phyloP scores from a whole-genome alignment of 1,140 invertebrate species.

The Drosophila quadrilineata region DNA sequence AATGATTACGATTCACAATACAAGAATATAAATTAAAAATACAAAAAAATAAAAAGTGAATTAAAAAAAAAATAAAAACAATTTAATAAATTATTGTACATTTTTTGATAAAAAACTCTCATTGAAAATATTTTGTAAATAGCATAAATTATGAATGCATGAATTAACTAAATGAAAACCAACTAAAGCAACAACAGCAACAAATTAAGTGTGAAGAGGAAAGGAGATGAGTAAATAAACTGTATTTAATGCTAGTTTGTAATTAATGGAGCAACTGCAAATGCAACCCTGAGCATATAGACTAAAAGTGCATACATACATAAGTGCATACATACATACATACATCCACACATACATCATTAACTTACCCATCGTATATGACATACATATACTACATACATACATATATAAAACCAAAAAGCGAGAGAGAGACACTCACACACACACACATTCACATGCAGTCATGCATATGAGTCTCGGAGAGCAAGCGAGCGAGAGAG shows the following conservation, averaged over 20 bases:
- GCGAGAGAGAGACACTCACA: constrained; percentile 4
- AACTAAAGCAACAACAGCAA: constrained; percentile 6
- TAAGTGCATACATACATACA: no score
- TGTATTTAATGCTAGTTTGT: constrained; percentile 55
- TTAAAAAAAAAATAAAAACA: no score
- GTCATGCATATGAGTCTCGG: not conserved
- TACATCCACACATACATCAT: constrained; percentile 53
- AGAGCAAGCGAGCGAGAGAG: constrained; percentile 28
- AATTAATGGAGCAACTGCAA: constrained; percentile 48
- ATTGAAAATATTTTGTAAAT: constrained; percentile 68
- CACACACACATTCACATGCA: not conserved
- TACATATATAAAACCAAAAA: constrained; percentile 14
- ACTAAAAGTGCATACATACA: constrained; percentile 71
- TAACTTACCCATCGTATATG: constrained; percentile 71
- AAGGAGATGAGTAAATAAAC: constrained; percentile 39
- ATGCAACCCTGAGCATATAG: constrained; percentile 75
- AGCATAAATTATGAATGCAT: constrained; percentile 51
- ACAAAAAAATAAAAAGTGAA: no score
- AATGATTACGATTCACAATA: constrained; percentile 64
- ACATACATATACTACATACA: constrained; percentile 38
- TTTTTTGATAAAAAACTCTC: constrained; percentile 70
- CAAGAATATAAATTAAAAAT: constrained; percentile 40
- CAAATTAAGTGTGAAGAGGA: constrained; percentile 15
- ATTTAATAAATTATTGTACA: constrained; percentile 72
- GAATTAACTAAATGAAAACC: constrained; percentile 10